Evolutionary conservation across 2,113 vertebrate genomes (phyloP).

Genomic region (Hemibates koningsi): DNA sequence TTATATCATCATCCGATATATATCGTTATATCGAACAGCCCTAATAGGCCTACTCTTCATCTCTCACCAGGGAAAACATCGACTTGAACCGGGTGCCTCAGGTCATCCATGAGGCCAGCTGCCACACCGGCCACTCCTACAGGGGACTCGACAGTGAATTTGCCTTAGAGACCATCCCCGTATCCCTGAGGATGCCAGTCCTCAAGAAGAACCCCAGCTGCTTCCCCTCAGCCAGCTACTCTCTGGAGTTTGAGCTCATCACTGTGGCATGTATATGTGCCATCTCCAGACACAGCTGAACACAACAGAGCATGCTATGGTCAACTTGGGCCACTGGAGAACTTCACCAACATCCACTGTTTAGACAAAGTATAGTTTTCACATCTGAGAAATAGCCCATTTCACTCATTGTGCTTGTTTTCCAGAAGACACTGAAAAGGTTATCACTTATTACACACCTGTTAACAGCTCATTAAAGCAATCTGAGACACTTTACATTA

Average conservation of each 20-base stretch:
- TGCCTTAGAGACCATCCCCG: slow-evolving; percentile 68
- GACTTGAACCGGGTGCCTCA: slow-evolving; percentile 70
- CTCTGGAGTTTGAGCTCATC: slow-evolving; percentile 69
- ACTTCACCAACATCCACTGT: background rate
- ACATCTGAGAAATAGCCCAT: background rate
- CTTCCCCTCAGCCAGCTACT: slow-evolving; percentile 51
- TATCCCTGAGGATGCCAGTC: slow-evolving; percentile 69
- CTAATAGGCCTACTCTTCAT: background rate
- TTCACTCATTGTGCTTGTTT: background rate
- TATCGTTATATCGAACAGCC: too few relatives aligned
- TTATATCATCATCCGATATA: too few relatives aligned
- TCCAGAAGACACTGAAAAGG: background rate
- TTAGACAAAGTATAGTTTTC: background rate
- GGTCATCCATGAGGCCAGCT: slow-evolving; percentile 70
- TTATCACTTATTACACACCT: background rate
- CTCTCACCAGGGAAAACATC: slow-evolving; percentile 59
- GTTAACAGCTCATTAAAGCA: background rate
- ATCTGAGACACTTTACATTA: slow-evolving; percentile 4
- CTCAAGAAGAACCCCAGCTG: slow-evolving; percentile 66
- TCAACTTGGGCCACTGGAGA: background rate
- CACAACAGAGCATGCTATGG: background rate
- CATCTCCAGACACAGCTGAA: slow-evolving; percentile 56
- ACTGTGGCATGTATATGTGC: slow-evolving; percentile 75
- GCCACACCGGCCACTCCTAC: slow-evolving; percentile 66
- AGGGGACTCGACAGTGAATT: slow-evolving; percentile 35